Evolutionary conservation across 2,113 vertebrate species (phyloP), one percentile per base, ranked within the genome.

Genomic region (Sciurus niger): DNA sequence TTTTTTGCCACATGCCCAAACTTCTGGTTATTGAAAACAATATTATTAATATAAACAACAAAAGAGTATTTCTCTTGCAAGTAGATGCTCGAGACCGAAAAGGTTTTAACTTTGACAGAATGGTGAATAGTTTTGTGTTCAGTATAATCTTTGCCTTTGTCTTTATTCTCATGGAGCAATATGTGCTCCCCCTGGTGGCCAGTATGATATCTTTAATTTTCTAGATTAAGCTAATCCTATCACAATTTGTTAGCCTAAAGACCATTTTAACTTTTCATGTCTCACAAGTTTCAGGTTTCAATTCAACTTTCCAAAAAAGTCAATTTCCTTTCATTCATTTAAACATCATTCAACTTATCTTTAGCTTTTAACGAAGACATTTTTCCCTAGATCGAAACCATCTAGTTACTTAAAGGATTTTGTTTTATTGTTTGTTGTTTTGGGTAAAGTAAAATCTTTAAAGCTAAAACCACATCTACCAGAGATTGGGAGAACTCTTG

Each of bases 151-250:
- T 87, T 91, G 67, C 17, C 67, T 16, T 92, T 48, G 68, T 86
- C 70, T 78, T 90, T 79, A 70, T 90, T 90, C 85, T 92, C 92
- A 4, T 58, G 24, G 48, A 97, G 93, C 87, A 96, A 95, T 97
- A 17, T 92, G 96, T 96, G 88, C 94, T 93, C 97, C 96, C 96
- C 89, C 98, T 98, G 58, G 98, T 97, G 97, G 96, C 94, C 96
- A 90, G n/a, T 92, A 83, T 53, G n/a, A 90, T 67, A 37, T 11
- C 22, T 74, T 84, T 43, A 1, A 8, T 18, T n/a, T 93, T 30
- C 58, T 18, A 77, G 48, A 77, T 37, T 37, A 60, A 68, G 28
- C 16, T 73, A 89, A 70, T 89, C 13, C 2, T 43, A 78, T 24
- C 77, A n/a, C n/a, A 68, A 68, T 17, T 77, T 48, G 53, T 80